Base-by-base conservation (phyloP, 2,797 vertebrate species). In the Gymnodraco acuticeps region DNA sequence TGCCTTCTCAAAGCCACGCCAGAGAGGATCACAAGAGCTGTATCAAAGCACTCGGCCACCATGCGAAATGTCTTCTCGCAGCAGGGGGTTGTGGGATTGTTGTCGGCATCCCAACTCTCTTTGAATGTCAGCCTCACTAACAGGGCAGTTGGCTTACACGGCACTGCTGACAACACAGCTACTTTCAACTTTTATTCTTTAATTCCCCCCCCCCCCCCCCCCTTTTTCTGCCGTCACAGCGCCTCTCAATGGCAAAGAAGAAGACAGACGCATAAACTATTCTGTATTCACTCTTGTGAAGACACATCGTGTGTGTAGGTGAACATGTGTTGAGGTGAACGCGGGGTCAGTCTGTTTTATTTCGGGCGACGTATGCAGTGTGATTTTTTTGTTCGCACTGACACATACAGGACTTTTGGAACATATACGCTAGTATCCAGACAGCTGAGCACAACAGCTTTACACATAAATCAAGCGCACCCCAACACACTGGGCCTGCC, bases 81-180 rank as follows among this genome's bases (percentile, higher is more conserved):
- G 93, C 91, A 69, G 92, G 93, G 76, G 90, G 89, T 76, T 87
- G 88, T 87, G 90, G 88, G 91, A 93, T 93, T 94, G 91, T 93
- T 92, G 92, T 89, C 87, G 73, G 77, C 87, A 66, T 89, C 90
- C 90, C 83, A 74, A 86, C 85, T 89, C 85, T 85, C 93, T 94
- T 94, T 94, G 92, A 94, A 94, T 91, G 91, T 93, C 92, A 92
- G 89, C 89, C 90, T 93, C 89, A 85, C 91, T 93, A 94, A 93
- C 92, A 91, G 90, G 91, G 88, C 88, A 91, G 87, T 85, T 86
- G 87, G 90, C 82, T 89, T 88, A 82, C 89, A 89, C 66, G 75
- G 73, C 86, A 87, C 83, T 74, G 83, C 86, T 84, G 89, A 91
- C 90, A 91, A 87, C 89, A 87, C 78, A 85, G 87, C 83, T 66